Conservation (phyloP, 2,797 vertebrate genomes). For the Babyrousa celebensis region DNA sequence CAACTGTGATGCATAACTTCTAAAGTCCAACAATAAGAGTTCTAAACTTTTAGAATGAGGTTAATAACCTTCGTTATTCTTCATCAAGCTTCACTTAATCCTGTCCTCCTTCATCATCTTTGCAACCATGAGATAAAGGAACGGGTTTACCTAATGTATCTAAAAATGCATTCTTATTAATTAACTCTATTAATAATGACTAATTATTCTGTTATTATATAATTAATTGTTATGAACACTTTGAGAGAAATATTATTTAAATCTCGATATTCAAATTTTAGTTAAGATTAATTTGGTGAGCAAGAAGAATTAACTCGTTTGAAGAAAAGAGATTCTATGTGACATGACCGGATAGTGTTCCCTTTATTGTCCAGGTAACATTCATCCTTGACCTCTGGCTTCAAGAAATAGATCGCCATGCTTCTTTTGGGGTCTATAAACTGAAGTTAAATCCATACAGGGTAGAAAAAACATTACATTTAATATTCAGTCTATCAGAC, state of each 20-base stretch:
- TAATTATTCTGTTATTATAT: no score
- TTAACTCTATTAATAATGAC: neutral
- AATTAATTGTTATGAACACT: slow-evolving; percentile 56
- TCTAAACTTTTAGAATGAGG: slow-evolving; percentile 92
- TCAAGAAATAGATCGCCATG: slow-evolving; percentile 37
- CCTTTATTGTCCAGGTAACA: slow-evolving; percentile 53
- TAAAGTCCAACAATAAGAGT: slow-evolving; percentile 91
- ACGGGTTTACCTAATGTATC: slow-evolving; percentile 84
- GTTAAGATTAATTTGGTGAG: slow-evolving; percentile 39
- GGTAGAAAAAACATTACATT: slow-evolving; percentile 77
- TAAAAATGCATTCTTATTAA: slow-evolving; percentile 75
- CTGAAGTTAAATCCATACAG: slow-evolving; percentile 80
- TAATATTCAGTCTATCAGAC: slow-evolving; percentile 76
- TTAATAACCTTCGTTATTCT: slow-evolving; percentile 94
- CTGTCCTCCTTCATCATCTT: slow-evolving; percentile 91
- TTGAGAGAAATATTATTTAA: slow-evolving; percentile 70
- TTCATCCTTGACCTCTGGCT: slow-evolving; percentile 48
- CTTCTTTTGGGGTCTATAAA: slow-evolving; percentile 60
- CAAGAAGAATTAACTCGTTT: slow-evolving; percentile 75
- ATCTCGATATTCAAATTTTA: slow-evolving; percentile 72
- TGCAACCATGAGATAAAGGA: slow-evolving; percentile 88
- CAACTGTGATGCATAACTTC: slow-evolving; percentile 84
- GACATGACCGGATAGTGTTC: slow-evolving; percentile 53
- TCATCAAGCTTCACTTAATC: slow-evolving; percentile 95
- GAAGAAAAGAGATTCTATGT: slow-evolving; percentile 73